Evolutionary conservation across 2,888 invertebrate species (phyloP), one percentile per base, ranked within the genome.

Genomic region (Lycophotia porphyrea): DNA sequence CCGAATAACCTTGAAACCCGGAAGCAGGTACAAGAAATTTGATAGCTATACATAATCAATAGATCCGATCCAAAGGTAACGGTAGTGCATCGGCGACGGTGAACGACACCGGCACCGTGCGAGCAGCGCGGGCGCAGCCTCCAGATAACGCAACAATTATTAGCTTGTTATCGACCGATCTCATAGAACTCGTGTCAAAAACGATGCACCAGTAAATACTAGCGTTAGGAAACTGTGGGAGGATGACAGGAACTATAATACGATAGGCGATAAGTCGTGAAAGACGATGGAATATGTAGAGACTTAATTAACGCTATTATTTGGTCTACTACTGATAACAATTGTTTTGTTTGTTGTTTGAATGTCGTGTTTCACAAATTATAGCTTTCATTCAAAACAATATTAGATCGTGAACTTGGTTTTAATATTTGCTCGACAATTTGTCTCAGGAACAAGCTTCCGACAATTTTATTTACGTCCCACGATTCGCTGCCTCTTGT

Each of bases 61-160:
- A 83, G 78, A 85, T 86, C 74, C 34, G 71, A 88, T 84, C 74
- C 34, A 70, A 88, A 82, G 80, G 84, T 93, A 93, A 92, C 91
- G 91, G 91, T 92, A 88, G 82, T 74, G 79, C 71, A 74, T 76
- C 83, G 83, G 80, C 91, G 83, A 82, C 91, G 92, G 93, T 93
- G 92, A 94, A 93, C 90, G 93, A 92, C 94, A 92, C 92, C 90
- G 93, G 92, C 94, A 92, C 92, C 93, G 92, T 92, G 93, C 90
- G 91, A 93, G 88, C 90, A 84, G 72, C 87, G 76, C 81, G 66
- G 75, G 84, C 86, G 88, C 88, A 88, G 84, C 84, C 84, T 86
- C 76, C 80, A 87, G 88, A 91, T 92, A 91, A 84, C 85, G 80
- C 86, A 90, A 89, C 88, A 89, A 87, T 89, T 89, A 90, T 83